Evolutionary conservation across 2,888 invertebrate genomes (phyloP), one percentile per base, ranked within the genome.

Genomic region (Reticulitermes lucifugus): DNA sequence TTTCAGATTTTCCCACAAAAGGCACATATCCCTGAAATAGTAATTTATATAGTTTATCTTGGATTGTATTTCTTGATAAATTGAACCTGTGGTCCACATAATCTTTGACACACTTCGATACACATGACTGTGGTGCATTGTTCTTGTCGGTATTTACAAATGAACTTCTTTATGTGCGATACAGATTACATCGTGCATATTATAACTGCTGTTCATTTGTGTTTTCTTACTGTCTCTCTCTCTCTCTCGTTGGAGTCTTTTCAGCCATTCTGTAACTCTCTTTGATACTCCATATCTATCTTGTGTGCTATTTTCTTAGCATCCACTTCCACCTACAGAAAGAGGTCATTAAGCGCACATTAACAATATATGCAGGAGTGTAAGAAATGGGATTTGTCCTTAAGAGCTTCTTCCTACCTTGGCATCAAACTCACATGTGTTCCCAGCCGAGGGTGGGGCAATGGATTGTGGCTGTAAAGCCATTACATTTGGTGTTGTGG

Each of bases 231-330:
- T 22, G 1, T 35, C 35, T 35, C 35, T 35, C 35, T 1, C 35
- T 35, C 35, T 35, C 35, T 35, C 35, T 35, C 35, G 35, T 25
- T n/a, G n/a, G 25, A 7, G 14, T 6, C 5, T 65, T 7, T 77
- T 80, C 41, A 84, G 29, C 77, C 65, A n/a, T 84, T 81, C 7
- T 80, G 51, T 73, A 41, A 51, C 41, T 90, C 90, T 89, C 88
- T 89, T 82, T 89, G 88, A 84, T 89, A 89, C 88, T 92, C 92
- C 51, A 88, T 88, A 86, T 90, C 90, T 80, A 93, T 90, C 89
- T 92, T 92, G 86, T 91, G 89, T 87, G 91, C 89, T 29, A 93
- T 90, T 88, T 91, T 92, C 83, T 92, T 91, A 88, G 90, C 90
- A 88, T 92, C 91, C 81, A 92, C 89, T 83, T 89, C 90, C 79